Evolutionary conservation across 2,888 invertebrate species (phyloP).

Genomic region (Tetropium fuscum): DNA sequence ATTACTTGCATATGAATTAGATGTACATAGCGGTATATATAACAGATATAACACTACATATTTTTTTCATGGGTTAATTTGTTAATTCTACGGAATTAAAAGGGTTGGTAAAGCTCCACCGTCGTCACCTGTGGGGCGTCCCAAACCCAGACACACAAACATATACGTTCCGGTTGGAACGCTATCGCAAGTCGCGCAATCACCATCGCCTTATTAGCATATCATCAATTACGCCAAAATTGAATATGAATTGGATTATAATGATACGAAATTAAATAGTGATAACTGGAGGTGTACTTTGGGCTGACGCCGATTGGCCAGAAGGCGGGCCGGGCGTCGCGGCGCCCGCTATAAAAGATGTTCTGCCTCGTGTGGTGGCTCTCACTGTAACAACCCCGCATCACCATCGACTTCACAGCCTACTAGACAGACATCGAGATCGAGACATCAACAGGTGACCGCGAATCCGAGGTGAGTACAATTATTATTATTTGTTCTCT

Average conservation of each 20-base stretch:
- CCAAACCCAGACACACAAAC: too few relatives aligned
- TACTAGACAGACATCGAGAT: conserved; percentile 4
- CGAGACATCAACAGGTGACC: conserved; percentile 27
- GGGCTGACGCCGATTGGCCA: conserved; percentile 40
- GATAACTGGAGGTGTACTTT: conserved; percentile 43
- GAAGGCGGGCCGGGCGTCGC: conserved; percentile 46
- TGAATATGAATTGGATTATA: conserved; percentile 26
- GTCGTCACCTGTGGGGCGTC: too few relatives aligned
- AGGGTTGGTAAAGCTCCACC: too few relatives aligned
- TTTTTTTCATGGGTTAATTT: too few relatives aligned
- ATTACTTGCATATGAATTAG: too few relatives aligned
- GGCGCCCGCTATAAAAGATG: conserved; percentile 51
- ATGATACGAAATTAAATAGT: conserved; percentile 35
- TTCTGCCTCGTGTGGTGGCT: conserved; percentile 42
- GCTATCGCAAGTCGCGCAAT: too few relatives aligned
- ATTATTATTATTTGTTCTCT: background rate
- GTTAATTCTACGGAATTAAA: too few relatives aligned
- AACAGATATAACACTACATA: too few relatives aligned
- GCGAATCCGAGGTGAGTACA: conserved; percentile 27
- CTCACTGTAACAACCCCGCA: conserved; percentile 48
- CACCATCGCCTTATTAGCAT: conserved; percentile 1
- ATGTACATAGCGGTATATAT: too few relatives aligned
- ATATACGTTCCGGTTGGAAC: too few relatives aligned
- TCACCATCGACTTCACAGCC: conserved; percentile 29
- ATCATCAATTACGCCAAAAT: conserved; percentile 17